Conservation (phyloP, 2,113 vertebrate genomes). For the Hemicordylus capensis region DNA sequence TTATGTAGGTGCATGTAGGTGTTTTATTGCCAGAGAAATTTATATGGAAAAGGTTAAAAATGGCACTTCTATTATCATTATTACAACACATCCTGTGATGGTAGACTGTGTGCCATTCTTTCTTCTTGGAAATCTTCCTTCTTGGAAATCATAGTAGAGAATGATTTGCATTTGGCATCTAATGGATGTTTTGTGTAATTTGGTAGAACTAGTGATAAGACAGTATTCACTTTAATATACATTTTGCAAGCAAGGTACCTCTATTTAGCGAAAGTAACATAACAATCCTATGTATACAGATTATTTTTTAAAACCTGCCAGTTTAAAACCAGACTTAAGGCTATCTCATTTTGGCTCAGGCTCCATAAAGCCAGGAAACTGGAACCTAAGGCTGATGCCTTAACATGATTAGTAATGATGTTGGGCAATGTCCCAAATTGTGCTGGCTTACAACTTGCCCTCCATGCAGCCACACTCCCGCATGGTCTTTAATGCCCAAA, state of each 20-base stretch:
- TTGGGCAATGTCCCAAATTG: too few relatives aligned
- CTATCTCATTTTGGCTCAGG: too few relatives aligned
- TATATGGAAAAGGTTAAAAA: conserved; percentile 4
- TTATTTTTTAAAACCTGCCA: too few relatives aligned
- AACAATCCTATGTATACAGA: too few relatives aligned
- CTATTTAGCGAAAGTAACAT: background rate
- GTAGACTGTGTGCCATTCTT: background rate
- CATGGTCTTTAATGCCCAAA: too few relatives aligned
- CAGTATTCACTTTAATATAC: background rate
- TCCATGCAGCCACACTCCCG: too few relatives aligned
- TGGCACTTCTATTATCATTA: background rate
- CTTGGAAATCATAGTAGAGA: background rate
- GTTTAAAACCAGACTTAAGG: too few relatives aligned
- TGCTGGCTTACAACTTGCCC: too few relatives aligned
- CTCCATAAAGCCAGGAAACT: too few relatives aligned
- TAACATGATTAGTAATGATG: too few relatives aligned
- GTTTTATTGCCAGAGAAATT: conserved; percentile 7
- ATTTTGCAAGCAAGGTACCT: background rate
- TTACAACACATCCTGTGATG: background rate
- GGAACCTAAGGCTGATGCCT: too few relatives aligned
- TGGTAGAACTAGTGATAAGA: background rate
- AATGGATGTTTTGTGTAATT: background rate
- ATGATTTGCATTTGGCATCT: background rate
- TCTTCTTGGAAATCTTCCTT: conserved; percentile 18
- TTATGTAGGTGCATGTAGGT: background rate